Evolutionary conservation across 1,140 invertebrate genomes (phyloP), one percentile per base, ranked within the genome.

Genomic region (Neotoxoptera formosana): DNA sequence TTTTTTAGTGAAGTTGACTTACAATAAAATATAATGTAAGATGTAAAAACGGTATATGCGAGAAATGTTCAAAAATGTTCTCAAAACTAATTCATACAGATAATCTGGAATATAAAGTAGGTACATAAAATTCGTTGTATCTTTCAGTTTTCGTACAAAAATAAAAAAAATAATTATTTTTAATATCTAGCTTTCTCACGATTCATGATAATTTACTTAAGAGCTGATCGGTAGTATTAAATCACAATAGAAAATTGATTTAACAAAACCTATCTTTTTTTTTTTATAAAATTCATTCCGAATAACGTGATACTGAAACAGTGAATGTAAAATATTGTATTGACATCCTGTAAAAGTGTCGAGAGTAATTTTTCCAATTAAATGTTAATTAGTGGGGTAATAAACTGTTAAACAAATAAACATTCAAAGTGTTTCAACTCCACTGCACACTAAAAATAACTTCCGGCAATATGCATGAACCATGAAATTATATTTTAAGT

Each of bases 401-500:
- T n/a, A 21, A 51, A 51, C 34, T 41, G 87, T 51, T 34, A 30
- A 88, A 88, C n/a, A 76, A 76, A 76, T 76, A 76, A 67, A 67
- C 60, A 67, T 67, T 67, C 60, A n/a, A 76, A 76, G 60, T 76
- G 30, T 48, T 88, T 88, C 87, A 8, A 88, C 87, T 88, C 87
- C 20, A 51, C 34, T 51, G 87, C 87, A 53, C 30, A 88, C 47
- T n/a, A 87, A 53, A 88, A 88, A 88, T 48, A 51, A 51, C 87
- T 88, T 88, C 87, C 87, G 48, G 30, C 8, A 48, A 34, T 20
- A 48, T 34, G 87, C 87, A 51, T 88, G 47, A 88, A 48, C 87
- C 87, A 34, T 88, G 87, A 88, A 47, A 51, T 88, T 88, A 51
- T n/a, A 36, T 88, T 87, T 48, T 87, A 87, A 87, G 34, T 87